phyloP scores from a whole-genome alignment of 64 coral and sea anemone genomes.

The Dendrophyllia cribrosa region DNA sequence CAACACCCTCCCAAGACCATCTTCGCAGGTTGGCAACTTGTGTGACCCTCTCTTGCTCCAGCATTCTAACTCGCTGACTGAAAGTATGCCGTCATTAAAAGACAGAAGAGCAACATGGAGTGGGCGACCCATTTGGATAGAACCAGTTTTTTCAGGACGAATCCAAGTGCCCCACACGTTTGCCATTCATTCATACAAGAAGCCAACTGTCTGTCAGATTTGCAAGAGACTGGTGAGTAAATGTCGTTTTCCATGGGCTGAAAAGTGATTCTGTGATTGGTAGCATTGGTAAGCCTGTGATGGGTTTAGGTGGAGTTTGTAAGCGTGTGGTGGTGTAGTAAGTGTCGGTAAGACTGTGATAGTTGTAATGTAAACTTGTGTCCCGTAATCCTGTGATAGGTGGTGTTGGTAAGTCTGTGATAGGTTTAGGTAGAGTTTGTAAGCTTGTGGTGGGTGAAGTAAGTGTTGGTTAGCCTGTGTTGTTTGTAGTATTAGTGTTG shows the following conservation, averaged over 20 bases:
- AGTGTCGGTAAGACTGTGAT: neutral
- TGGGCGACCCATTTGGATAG: conserved; percentile 84
- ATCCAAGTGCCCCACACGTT: conserved; percentile 97
- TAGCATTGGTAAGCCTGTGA: neutral
- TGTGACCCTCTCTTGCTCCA: conserved; percentile 50
- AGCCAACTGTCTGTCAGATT: conserved; percentile 94
- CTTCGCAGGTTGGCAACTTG: conserved; percentile 48
- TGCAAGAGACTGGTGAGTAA: conserved; percentile 93
- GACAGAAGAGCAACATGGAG: conserved; percentile 94
- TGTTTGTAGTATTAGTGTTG: neutral
- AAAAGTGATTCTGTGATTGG: no score
- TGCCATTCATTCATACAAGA: conserved; percentile 94
- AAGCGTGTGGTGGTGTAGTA: no score
- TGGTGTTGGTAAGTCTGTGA: neutral
- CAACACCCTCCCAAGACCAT: conserved; percentile 57
- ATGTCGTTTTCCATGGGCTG: neutral
- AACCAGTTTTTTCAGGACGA: conserved; percentile 78
- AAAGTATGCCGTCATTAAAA: conserved; percentile 48
- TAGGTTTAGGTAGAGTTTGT: neutral
- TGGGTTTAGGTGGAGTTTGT: neutral
- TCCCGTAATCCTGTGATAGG: no score
- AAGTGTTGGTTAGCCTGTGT: neutral
- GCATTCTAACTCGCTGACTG: conserved; percentile 71
- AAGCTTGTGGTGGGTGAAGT: no score
- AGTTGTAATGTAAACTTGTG: neutral